These are phyloP conservation scores for Melinaea menophilus DNA, from an alignment of 2,888 invertebrate species.

Conservation along the genomic window DNA sequence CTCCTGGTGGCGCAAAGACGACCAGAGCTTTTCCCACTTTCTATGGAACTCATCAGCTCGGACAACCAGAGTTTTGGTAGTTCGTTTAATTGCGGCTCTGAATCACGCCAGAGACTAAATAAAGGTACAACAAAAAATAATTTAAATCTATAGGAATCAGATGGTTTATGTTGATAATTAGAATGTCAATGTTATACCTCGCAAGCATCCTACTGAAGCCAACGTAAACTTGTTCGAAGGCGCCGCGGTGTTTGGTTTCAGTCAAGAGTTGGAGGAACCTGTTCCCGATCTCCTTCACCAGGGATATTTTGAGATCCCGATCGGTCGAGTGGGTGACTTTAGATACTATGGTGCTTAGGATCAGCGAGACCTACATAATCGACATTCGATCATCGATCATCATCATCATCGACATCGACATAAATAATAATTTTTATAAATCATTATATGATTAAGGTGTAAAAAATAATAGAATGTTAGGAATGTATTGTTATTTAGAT, in stretches of 20 bases:
- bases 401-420: neutral
- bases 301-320: slow-evolving; percentile 25
- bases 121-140: too few species aligned
- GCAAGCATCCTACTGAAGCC: slow-evolving; percentile 89
- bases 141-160: too few species aligned
- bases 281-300: slow-evolving; percentile 79
- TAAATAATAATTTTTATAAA: too few species aligned
- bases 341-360: slow-evolving; percentile 81
- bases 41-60: slow-evolving; percentile 77
- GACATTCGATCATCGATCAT: neutral
- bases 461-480: too few species aligned
- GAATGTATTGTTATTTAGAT: too few species aligned
- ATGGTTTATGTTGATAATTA: too few species aligned
- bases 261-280: slow-evolving; percentile 82
- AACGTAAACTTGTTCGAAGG: slow-evolving; percentile 96
- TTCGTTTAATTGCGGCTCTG: slow-evolving; percentile 63
- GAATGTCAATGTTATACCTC: slow-evolving; percentile 49
- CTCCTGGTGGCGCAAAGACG: slow-evolving; percentile 84
- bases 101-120: slow-evolving; percentile 66
- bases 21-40: slow-evolving; percentile 49
- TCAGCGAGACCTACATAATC: slow-evolving; percentile 71
- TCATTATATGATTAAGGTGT: too few species aligned
- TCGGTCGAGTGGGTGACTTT: slow-evolving; percentile 35
- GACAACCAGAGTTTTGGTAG: slow-evolving; percentile 83
- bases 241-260: slow-evolving; percentile 94